A percentile compares a stretch with the other conserved stretches of the same genome.
Evolutionary conservation across 64 coral and sea anemone species (phyloP).

Genomic region (Dendrophyllia cribrosa): DNA sequence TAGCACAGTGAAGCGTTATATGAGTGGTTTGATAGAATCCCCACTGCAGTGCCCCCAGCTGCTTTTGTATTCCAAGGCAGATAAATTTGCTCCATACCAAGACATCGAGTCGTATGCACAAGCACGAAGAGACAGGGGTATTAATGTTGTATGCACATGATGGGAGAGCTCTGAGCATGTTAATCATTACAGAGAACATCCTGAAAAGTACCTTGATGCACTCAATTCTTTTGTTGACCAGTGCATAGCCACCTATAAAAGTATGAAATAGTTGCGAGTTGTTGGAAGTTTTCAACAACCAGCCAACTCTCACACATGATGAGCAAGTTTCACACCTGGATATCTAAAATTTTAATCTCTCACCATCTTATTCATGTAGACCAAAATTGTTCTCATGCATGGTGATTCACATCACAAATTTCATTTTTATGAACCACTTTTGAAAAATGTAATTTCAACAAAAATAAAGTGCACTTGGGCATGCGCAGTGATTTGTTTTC

Average conservation of each 20-base stretch:
- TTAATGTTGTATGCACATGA: constrained; percentile 67
- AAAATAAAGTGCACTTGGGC: no score
- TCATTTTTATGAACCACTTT: no score
- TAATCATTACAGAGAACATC: constrained; percentile 87
- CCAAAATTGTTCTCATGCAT: no score
- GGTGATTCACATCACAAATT: no score
- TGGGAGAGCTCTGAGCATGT: constrained; percentile 98
- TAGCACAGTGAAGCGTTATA: constrained; percentile 65
- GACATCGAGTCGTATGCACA: constrained; percentile 73
- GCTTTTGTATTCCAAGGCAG: constrained; percentile 86
- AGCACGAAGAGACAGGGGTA: constrained; percentile 70
- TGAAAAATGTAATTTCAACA: no score
- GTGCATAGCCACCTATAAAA: constrained; percentile 39
- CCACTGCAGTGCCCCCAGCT: constrained; percentile 68
- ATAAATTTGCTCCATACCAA: constrained; percentile 78
- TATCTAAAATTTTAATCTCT: no score
- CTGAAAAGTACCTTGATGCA: constrained; percentile 74
- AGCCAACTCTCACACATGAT: no score
- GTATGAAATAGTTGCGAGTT: neutral
- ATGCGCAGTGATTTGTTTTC: no score
- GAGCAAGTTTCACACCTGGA: no score
- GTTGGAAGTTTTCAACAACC: no score
- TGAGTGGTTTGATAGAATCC: constrained; percentile 49
- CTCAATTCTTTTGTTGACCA: constrained; percentile 70
- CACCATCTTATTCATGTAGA: no score